These are phyloP conservation scores for Lithosia quadra DNA, from an alignment of 2,888 invertebrate genomes.

Conservation along the genomic window DNA sequence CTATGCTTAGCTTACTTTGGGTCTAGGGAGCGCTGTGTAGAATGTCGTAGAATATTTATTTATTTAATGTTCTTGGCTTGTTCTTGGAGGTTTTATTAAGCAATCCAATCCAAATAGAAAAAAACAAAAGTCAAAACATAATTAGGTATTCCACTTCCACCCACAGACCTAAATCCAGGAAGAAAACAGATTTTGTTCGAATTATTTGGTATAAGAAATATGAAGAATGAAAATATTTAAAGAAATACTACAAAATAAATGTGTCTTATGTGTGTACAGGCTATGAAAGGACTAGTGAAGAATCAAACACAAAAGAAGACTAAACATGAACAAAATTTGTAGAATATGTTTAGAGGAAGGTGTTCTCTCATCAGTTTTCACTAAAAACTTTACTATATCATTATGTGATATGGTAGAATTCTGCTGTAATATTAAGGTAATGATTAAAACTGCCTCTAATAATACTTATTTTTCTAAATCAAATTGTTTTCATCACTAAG, in stretches of 20 bases:
- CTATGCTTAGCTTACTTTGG: too few species aligned
- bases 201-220: neutral
- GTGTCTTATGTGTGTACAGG: neutral
- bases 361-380: conserved; percentile 87
- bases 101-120: too few species aligned
- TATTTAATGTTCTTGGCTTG: too few species aligned
- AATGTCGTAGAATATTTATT: too few species aligned
- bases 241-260: neutral
- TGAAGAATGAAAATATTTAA: neutral
- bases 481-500: neutral
- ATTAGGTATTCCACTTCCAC: too few species aligned
- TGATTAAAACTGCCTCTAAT: neutral
- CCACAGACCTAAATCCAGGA: too few species aligned
- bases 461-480: neutral
- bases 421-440: conserved; percentile 86
- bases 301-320: neutral
- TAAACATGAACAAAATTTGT: conserved; percentile 84
- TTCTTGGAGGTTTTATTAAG: too few species aligned
- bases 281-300: neutral
- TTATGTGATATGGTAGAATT: conserved; percentile 88
- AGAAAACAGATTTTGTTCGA: too few species aligned
- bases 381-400: conserved; percentile 87
- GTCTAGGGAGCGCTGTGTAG: too few species aligned
- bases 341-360: conserved; percentile 88
- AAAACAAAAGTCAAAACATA: too few species aligned